Evolutionary conservation across 2,888 invertebrate genomes (phyloP), one percentile per base, ranked within the genome.

Genomic region (Esperia sulphurella): DNA sequence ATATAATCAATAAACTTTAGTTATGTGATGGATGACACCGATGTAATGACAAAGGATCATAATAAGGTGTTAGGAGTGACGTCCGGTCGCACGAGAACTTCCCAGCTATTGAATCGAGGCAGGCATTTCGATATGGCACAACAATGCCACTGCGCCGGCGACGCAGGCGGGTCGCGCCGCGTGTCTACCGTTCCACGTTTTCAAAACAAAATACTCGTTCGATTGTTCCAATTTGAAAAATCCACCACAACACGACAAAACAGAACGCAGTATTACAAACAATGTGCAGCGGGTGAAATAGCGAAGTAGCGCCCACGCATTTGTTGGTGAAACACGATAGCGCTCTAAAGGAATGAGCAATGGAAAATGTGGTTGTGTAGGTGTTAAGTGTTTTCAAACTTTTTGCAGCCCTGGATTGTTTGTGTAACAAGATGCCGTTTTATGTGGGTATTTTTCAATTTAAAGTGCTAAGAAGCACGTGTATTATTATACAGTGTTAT

Each of bases 161-260:
- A 33, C 58, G 65, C 70, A 63, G 67, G 63, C 69, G 64, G 66
- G 70, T 70, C 74, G 74, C 71, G 68, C 70, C 63, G 54, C 55
- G 65, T 66, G 64, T 57, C 21, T 63, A 71, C 68, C 73, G 72
- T 63, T 66, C 61, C 58, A 70, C 77, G 83, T 85, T 88, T 86
- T 84, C 82, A 86, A 81, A 88, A 88, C 86, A 86, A 76, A 72
- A 68, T 73, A 69, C 61, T 57, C 65, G 64, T 61, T 68, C 85
- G 69, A 85, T 88, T 86, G 87, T 87, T 86, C 69, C 66, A 65
- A 72, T 79, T 79, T 73, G 68, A 76, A 83, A 65, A 84, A 82
- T 81, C 71, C 73, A 79, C 71, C 64, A 80, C 82, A 84, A 81
- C 85, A 85, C 81, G 79, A 79, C 68, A 71, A 85, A 86, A 85